phyloP scores from a whole-genome alignment of 2,888 invertebrate species.

The Timema cristinae region DNA sequence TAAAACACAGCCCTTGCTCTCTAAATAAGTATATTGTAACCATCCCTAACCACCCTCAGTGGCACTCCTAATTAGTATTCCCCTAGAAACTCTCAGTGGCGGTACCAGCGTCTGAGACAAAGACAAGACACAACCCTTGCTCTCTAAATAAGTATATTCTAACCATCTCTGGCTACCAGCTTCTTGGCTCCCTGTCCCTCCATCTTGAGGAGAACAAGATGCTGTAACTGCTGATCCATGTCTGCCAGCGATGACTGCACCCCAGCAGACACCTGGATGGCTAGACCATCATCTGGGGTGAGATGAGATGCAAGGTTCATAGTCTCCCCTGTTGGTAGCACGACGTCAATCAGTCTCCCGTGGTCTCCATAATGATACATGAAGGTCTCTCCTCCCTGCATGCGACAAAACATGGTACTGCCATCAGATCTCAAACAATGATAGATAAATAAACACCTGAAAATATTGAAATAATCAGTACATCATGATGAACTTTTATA shows the following conservation, averaged over 20 bases:
- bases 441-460: too few relatives aligned
- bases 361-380: constrained; percentile 89
- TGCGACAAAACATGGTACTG: too few relatives aligned
- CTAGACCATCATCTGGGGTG: constrained; percentile 70
- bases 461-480: too few relatives aligned
- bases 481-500: too few relatives aligned
- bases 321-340: constrained; percentile 88
- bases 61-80: too few relatives aligned
- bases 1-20: too few relatives aligned
- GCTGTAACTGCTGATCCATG: constrained; percentile 18
- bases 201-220: constrained; percentile 29
- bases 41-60: constrained; percentile 64
- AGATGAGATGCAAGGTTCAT: constrained; percentile 74
- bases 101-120: too few relatives aligned
- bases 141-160: too few relatives aligned
- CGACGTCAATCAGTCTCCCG: constrained; percentile 80
- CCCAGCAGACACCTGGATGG: constrained; percentile 63
- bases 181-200: constrained; percentile 29
- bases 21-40: constrained; percentile 32
- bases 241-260: constrained; percentile 24
- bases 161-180: constrained; percentile 61
- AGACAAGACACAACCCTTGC: too few relatives aligned
- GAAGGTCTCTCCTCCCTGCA: constrained; percentile 75
- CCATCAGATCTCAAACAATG: too few relatives aligned
- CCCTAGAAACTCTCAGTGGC: too few relatives aligned